Conservation (phyloP, 2,113 vertebrate species). For the Lepisosteus osseus region DNA sequence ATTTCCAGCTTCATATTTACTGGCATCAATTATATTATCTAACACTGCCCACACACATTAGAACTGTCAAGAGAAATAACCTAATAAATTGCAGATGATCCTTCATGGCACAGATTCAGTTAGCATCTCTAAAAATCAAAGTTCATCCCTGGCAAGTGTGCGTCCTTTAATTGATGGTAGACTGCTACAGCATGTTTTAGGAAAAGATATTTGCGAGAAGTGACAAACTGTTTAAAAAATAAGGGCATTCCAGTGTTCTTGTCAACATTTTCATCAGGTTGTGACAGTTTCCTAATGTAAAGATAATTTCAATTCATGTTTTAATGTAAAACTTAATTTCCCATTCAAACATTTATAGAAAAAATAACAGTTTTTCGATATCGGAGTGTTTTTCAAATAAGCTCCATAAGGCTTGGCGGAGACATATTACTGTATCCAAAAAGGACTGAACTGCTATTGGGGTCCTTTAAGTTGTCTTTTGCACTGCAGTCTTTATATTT, state of each 20-base stretch:
- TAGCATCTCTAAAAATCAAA: conserved; percentile 9
- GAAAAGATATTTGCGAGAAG: not conserved
- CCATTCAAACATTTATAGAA: no score
- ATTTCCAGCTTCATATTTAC: not conserved
- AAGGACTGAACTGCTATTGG: no score
- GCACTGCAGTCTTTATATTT: no score
- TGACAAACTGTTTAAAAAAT: not conserved
- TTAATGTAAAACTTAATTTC: no score
- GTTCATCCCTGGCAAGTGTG: not conserved
- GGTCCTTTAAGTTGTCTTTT: no score
- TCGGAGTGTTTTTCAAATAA: no score
- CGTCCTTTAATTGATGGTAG: not conserved
- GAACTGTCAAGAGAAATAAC: conserved; percentile 2
- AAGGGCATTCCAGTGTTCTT: not conserved
- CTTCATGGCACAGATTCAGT: not conserved
- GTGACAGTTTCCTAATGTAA: no score
- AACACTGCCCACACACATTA: not conserved
- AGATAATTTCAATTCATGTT: no score
- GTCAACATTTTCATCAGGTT: no score
- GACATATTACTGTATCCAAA: no score
- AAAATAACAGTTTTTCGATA: no score
- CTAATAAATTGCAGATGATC: conserved; percentile 2
- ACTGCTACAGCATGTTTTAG: not conserved
- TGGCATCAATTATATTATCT: not conserved
- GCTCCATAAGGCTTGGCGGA: no score